Evolutionary conservation across 2,113 vertebrate species (phyloP).

Genomic region (Hirundichthys speculiger): DNA sequence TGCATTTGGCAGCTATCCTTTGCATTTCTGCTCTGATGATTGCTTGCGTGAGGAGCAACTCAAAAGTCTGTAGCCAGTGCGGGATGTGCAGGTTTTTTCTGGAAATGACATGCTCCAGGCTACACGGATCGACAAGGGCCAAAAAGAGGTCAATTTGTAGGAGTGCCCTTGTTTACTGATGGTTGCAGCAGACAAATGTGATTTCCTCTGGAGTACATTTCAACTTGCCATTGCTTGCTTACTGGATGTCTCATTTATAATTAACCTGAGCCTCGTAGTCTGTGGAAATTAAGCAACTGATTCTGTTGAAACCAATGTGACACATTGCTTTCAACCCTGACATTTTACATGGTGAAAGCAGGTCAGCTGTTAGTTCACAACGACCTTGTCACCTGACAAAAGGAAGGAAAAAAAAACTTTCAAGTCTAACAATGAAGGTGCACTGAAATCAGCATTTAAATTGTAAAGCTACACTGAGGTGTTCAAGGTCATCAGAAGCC

Average conservation of each 20-base stretch:
- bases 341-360: too few relatives aligned
- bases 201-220: slow-evolving; percentile 56
- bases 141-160: slow-evolving; percentile 69
- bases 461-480: too few relatives aligned
- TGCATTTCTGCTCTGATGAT: neutral
- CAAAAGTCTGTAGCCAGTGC: slow-evolving; percentile 30
- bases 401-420: too few relatives aligned
- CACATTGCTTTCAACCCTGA: too few relatives aligned
- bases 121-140: slow-evolving; percentile 59
- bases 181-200: slow-evolving; percentile 46
- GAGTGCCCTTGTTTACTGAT: slow-evolving; percentile 58
- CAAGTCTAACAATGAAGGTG: too few relatives aligned
- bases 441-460: too few relatives aligned
- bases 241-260: slow-evolving; percentile 54
- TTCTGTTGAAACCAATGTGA: slow-evolving; percentile 30
- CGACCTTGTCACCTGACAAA: too few relatives aligned
- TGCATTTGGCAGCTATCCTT: neutral
- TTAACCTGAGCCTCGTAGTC: slow-evolving; percentile 25
- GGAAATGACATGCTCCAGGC: slow-evolving; percentile 50
- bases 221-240: slow-evolving; percentile 53
- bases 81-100: slow-evolving; percentile 46
- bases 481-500: slow-evolving; percentile 31
- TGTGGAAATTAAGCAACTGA: slow-evolving; percentile 6
- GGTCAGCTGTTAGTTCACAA: too few relatives aligned
- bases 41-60: slow-evolving; percentile 14